Evolutionary conservation across 2,113 vertebrate species (phyloP), one percentile per base, ranked within the genome.

Genomic region (Cynocephalus volans): DNA sequence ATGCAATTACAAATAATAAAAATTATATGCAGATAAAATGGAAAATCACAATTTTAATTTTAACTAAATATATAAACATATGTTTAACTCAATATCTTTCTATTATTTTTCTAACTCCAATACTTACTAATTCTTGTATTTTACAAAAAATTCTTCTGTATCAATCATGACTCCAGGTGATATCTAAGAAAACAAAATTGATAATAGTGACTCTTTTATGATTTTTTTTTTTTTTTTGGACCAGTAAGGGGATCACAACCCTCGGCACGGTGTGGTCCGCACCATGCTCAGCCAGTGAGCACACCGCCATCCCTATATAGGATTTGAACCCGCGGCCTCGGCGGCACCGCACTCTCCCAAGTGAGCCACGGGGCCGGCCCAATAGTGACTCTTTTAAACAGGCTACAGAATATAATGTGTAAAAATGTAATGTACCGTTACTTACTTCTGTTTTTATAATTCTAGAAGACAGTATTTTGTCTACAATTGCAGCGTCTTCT

Each of bases 121-220:
- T 98, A 99, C 99, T 99, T 99, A 99, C 99, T 99, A 99, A 98
- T 99, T 99, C 98, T 99, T 99, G 98, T 99, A 99, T 98, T 99
- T 99, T 58, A 99, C 99, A 98, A 99, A 99, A 98, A 99, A 99
- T 98, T 99, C 99, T 98, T 99, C 99, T 89, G 98, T 98, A 98
- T 99, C 99, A 60, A 99, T 99, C 95, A 99, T 97, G 75, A 99
- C 98, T 89, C 99, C 99, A 94, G 99, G 98, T 97, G 99, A 99
- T 72, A 99, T 96, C 99, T 99, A 97, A 79, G 33, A 98, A 96
- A 97, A 86, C 64, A 98, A 97, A 96, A 98, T 95, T 6, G 97
- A 0, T 12, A 48, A 70, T 94, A 95, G 98, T 80, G 75, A 98
- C 9, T 82, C 90, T 88, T 36, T 90, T 70, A 41, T 41, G 41